These are phyloP conservation scores for Schizopygopsis malacanthus DNA, from an alignment of 2,797 vertebrate species.

Conservation along the genomic window DNA sequence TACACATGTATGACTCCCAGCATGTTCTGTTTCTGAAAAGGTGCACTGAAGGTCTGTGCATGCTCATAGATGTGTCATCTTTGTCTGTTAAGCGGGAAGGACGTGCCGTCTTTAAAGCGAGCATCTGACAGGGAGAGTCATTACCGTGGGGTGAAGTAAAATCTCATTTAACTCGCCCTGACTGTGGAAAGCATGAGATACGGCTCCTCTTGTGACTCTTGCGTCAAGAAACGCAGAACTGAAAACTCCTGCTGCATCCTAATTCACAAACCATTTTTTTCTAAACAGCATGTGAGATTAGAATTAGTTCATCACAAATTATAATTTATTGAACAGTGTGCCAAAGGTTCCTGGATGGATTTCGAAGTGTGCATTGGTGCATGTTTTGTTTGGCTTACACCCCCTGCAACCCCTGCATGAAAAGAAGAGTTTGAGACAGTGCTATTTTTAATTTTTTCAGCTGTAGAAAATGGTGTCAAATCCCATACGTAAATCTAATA, in stretches of 20 bases:
- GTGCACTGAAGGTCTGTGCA: constrained; percentile 34
- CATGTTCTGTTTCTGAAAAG: constrained; percentile 13
- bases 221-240: not conserved
- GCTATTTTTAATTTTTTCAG: not conserved
- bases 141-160: constrained; percentile 25
- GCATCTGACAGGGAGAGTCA: not conserved
- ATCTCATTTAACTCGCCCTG: constrained; percentile 17
- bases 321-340: not conserved
- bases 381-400: constrained; percentile 32
- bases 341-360: constrained; percentile 24
- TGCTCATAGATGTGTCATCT: constrained; percentile 41
- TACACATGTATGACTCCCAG: not conserved
- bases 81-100: constrained; percentile 8
- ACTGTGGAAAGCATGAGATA: constrained; percentile 11
- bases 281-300: constrained; percentile 22
- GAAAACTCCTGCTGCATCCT: not conserved
- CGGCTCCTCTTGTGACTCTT: not conserved
- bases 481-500: not conserved
- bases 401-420: constrained; percentile 1
- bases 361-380: not conserved
- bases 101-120: constrained; percentile 1
- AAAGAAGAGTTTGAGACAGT: not conserved
- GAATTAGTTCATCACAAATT: constrained; percentile 5
- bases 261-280: constrained; percentile 11
- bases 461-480: not conserved